Base-by-base conservation (phyloP, 2,888 invertebrate species). In the Macropis europaea region DNA sequence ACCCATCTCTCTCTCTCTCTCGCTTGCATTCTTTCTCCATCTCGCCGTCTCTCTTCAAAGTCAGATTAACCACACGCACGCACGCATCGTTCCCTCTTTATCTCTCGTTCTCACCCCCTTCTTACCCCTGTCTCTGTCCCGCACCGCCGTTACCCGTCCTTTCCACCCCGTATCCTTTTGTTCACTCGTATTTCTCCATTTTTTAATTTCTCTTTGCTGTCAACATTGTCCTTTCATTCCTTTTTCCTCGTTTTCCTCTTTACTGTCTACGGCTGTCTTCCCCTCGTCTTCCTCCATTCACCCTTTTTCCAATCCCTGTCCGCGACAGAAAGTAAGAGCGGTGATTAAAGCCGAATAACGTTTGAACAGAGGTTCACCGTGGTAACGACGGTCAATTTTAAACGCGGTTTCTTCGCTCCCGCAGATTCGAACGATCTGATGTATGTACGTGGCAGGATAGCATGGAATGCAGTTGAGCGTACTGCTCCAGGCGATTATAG, bases 1-100 rank as follows among this genome's bases (percentile, higher is more conserved):
- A 56, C 50, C 67, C 60, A 40, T 70, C 57, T 61, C 48, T 22
- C 36, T 24, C 32, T 26, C 62, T 48, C 32, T 30, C 26, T 7
- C 7, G 17, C 22, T 17, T 47, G 47, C 4, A 47, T 17, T 17
- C 9, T 11, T 17, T 17, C 2, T 22, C 1, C 6, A 17, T 2
- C 22, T 42, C 42, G 0, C 19, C 15, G 32, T 43, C 26, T 13
- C 53, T n/a, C 6, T 19, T 9, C n/a, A n/a, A n/a, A n/a, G n/a
- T n/a, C n/a, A n/a, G n/a, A n/a, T n/a, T n/a, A n/a, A n/a, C n/a
- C n/a, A n/a, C n/a, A n/a, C n/a, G n/a, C n/a, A n/a, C n/a, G n/a
- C n/a, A n/a, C n/a, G n/a, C n/a, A n/a, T n/a, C n/a, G n/a, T n/a
- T n/a, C n/a, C n/a, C n/a, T n/a, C n/a, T n/a, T n/a, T n/a, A n/a